Evolutionary conservation across 2,888 invertebrate species (phyloP), one percentile per base, ranked within the genome.

Genomic region (Ypsolopha sequella): DNA sequence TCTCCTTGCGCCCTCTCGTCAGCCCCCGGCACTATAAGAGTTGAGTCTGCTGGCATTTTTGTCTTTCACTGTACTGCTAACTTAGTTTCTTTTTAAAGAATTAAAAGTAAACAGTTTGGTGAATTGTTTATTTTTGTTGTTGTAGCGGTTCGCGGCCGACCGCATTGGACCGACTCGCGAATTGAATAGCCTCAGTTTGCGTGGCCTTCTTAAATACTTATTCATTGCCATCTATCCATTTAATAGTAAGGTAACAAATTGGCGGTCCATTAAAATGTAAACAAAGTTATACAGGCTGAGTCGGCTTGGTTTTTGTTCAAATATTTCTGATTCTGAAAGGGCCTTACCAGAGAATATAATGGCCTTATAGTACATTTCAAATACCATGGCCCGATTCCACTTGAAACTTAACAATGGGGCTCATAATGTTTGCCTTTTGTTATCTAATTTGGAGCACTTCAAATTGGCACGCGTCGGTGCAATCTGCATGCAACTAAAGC

Each of bases 11-110:
- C 68, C 54, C 69, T 65, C 47, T 75, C 54, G 9, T 55, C 75
- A 50, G 74, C 72, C n/a, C 66, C 75, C 44, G 69, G 68, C 57
- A 79, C 68, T 59, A 85, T 76, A 52, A 84, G 70, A 58, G 76
- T 80, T 41, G 86, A 86, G 68, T 86, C 78, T 52, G 86, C 86
- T 58, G 86, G 86, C 86, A 86, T 86, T 64, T 65, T 66, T 11
- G 24, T 24, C 24, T 24, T 24, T 24, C 24, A 24, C 24, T 24
- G 4, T 24, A 7, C 36, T 47, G 36, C 13, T 43, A 43, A 43
- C 43, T 43, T 24, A 4, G 24, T 24, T 24, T 24, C 24, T 24
- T 24, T 24, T 3, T 24, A 24, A 24, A 24, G 24, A 24, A 24
- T 24, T 24, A 24, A 3, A 24, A 24, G 24, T 24, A 24, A 24